Conservation (phyloP, 2,113 vertebrate genomes). For the Gavia stellata region DNA sequence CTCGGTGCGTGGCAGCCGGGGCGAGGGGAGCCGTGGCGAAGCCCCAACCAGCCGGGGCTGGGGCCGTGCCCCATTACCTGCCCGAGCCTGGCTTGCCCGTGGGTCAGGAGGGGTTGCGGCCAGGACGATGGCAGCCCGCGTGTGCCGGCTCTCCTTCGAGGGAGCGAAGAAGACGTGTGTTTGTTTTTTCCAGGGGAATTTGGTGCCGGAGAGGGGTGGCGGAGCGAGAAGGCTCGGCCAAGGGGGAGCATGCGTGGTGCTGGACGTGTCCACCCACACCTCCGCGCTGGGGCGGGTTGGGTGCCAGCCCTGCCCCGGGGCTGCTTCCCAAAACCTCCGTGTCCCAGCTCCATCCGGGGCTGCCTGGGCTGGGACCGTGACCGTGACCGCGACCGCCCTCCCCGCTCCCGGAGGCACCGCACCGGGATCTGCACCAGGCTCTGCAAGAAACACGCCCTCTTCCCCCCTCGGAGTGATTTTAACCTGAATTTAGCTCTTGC, state of each 20-base stretch:
- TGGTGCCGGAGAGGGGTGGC: neutral
- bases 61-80: neutral
- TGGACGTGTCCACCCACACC: fast-evolving
- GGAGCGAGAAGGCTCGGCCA: fast-evolving
- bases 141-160: neutral
- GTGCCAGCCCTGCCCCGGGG: neutral
- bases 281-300: neutral
- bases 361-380: neutral
- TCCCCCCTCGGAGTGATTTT: fast-evolving
- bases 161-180: fast-evolving
- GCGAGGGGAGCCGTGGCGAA: neutral
- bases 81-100: neutral
- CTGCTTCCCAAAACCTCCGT: neutral
- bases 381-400: fast-evolving
- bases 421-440: neutral
- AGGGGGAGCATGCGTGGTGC: fast-evolving
- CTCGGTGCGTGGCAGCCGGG: fast-evolving
- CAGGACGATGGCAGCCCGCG: fast-evolving
- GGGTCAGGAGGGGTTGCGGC: neutral
- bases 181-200: neutral
- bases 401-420: fast-evolving
- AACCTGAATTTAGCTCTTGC: neutral
- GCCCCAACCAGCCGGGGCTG: neutral
- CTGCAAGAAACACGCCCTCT: fast-evolving
- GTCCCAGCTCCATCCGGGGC: fast-evolving